A percentile compares a stretch with the other conserved stretches of the same genome.
Evolutionary conservation across 1,140 invertebrate species (phyloP).

Genomic region (Monochamus saltuarius): DNA sequence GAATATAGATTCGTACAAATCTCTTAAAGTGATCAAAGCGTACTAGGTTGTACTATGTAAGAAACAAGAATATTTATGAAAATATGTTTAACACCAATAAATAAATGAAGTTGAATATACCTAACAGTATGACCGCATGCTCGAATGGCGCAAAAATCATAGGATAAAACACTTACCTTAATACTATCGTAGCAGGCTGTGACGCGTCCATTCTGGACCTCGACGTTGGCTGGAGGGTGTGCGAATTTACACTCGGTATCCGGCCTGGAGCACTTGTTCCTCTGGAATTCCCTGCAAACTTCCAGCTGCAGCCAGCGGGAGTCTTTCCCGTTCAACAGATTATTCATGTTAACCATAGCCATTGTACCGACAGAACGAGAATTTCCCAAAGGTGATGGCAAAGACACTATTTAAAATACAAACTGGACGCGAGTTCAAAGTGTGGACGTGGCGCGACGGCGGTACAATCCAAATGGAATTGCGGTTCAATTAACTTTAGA

Average conservation of each 20-base stretch:
- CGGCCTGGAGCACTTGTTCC: slow-evolving; percentile 97
- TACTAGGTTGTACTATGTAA: too few relatives aligned
- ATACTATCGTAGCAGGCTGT: slow-evolving; percentile 99
- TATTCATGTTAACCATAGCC: slow-evolving; percentile 97
- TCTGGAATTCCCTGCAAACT: slow-evolving; percentile 98
- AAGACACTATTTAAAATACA: neutral
- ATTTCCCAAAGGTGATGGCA: slow-evolving; percentile 1
- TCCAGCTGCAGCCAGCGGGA: slow-evolving; percentile 99
- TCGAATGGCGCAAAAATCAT: too few relatives aligned
- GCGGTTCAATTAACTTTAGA: slow-evolving; percentile 16
- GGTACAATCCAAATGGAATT: slow-evolving; percentile 16
- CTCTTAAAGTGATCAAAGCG: too few relatives aligned
- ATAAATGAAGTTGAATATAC: too few relatives aligned
- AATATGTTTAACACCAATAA: too few relatives aligned
- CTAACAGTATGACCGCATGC: too few relatives aligned
- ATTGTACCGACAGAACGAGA: slow-evolving; percentile 52
- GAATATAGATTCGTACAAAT: too few relatives aligned
- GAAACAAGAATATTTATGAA: too few relatives aligned
- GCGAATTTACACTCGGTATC: slow-evolving; percentile 99
- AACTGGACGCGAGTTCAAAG: slow-evolving; percentile 35
- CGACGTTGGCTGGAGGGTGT: slow-evolving; percentile 98
- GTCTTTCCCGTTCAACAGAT: slow-evolving; percentile 96
- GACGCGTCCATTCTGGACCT: slow-evolving; percentile 99
- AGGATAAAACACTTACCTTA: slow-evolving; percentile 77
- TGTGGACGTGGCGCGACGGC: slow-evolving; percentile 31